Base-by-base conservation (phyloP, 2,113 vertebrate species). In the Amphilophus citrinellus region DNA sequence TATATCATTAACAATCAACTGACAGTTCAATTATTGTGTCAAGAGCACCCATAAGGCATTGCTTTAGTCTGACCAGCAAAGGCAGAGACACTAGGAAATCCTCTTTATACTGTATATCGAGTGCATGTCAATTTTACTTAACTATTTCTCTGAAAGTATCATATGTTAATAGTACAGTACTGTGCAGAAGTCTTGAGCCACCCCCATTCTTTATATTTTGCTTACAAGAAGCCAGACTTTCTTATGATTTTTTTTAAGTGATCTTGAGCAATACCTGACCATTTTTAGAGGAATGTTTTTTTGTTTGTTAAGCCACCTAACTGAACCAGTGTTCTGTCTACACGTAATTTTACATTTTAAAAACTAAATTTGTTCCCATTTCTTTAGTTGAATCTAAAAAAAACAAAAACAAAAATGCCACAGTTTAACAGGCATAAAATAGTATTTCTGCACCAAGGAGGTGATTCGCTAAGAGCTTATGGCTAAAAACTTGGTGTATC, bases 1-100 rank as follows among this genome's bases (percentile, higher is more conserved):
- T 9, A 39, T 84, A 86, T 85, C 85, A 75, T 63, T 73, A 90
- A 65, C 18, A 13, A 78, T 89, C 82, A 73, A 59, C 60, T 86
- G 77, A 58, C 66, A 22, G 39, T 75, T 61, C 73, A 92, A 84
- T 86, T 88, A 86, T 50, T 7, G 32, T 59, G 80, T 80, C 81
- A 79, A 62, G 44, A 73, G 71, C 60, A 53, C 82, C 77, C 78
- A 68, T 5, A 53, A 83, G 63, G 60, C 58, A 7, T 20, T 24
- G 32, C 71, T 77, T 59, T 76, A 7, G 10, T 50, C 22, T 60
- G 44, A 37, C 4, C 24, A 37, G 60, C 68, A 73, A 73, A 73
- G 68, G 44, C 27, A 56, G 53, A 73, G 53, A 27, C 2, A 30
- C 59, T 60, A 50, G 44, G 53, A 53, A 32, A 73, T 73, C 47